phyloP scores from a whole-genome alignment of 2,888 invertebrate genomes.

The Deilephila porcellus region DNA sequence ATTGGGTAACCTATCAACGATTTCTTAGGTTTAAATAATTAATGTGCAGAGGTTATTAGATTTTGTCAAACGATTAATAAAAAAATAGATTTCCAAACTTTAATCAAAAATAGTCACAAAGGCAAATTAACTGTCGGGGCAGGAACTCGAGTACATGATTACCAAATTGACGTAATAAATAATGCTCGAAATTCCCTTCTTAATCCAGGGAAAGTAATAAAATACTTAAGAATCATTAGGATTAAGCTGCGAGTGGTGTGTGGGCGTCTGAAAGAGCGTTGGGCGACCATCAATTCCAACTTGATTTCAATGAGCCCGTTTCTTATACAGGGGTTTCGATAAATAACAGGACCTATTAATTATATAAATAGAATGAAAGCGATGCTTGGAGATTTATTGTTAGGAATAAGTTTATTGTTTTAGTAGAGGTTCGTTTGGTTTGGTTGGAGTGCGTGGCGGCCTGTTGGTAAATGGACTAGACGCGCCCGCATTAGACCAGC shows the following conservation, averaged over 20 bases:
- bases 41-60: too few species aligned
- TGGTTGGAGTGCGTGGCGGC: too few species aligned
- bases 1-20: too few species aligned
- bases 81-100: too few species aligned
- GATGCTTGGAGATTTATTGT: slow-evolving; percentile 57
- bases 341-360: slow-evolving; percentile 75
- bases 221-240: slow-evolving; percentile 10
- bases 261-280: not conserved
- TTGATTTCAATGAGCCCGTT: slow-evolving; percentile 70
- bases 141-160: not conserved
- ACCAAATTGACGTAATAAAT: not conserved
- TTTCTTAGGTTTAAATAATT: too few species aligned
- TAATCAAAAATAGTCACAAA: not conserved
- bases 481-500: too few species aligned
- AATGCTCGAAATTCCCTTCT: not conserved
- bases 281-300: slow-evolving; percentile 62
- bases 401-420: not conserved
- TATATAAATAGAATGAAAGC: slow-evolving; percentile 69
- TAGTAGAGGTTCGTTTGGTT: too few species aligned
- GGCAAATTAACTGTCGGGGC: not conserved
- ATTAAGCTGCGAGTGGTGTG: slow-evolving; percentile 9
- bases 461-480: too few species aligned
- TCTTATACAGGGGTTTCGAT: slow-evolving; percentile 70
- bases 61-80: too few species aligned
- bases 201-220: slow-evolving; percentile 2